Conservation (phyloP, 1,140 invertebrate species). For the Potamilus streckersoni region DNA sequence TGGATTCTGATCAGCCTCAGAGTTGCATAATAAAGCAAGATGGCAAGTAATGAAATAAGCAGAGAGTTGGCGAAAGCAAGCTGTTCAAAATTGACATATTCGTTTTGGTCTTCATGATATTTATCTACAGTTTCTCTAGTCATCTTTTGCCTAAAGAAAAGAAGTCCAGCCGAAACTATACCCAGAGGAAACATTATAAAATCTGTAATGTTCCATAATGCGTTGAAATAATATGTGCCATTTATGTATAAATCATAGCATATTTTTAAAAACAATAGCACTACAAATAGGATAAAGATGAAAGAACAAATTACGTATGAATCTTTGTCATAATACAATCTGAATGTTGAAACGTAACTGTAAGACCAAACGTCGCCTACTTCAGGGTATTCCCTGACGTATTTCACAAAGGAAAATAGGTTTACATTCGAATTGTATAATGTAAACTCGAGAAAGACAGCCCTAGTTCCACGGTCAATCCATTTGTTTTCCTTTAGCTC, state of each 20-base stretch:
- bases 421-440: slow-evolving; percentile 68
- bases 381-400: slow-evolving; percentile 66
- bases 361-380: slow-evolving; percentile 56
- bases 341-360: slow-evolving; percentile 15
- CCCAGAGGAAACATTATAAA: slow-evolving; percentile 12
- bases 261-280: slow-evolving; percentile 2
- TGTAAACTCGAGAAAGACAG: slow-evolving; percentile 70
- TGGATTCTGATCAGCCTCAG: slow-evolving; percentile 32
- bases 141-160: slow-evolving; percentile 14
- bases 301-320: slow-evolving; percentile 15
- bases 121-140: slow-evolving; percentile 15
- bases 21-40: slow-evolving; percentile 36
- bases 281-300: slow-evolving; percentile 23
- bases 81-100: slow-evolving; percentile 48
- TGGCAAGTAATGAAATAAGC: slow-evolving; percentile 24
- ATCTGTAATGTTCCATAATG: slow-evolving; percentile 30
- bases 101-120: slow-evolving; percentile 22
- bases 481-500: slow-evolving; percentile 62
- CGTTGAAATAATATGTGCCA: slow-evolving; percentile 12
- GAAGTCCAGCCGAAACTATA: slow-evolving; percentile 17
- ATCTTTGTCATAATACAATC: slow-evolving; percentile 6
- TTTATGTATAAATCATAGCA: slow-evolving; percentile 8
- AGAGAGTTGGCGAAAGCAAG: slow-evolving; percentile 41
- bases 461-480: slow-evolving; percentile 70
- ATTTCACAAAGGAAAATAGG: slow-evolving; percentile 34